Conservation (phyloP, 2,113 vertebrate genomes). For the Varanus komodoensis region DNA sequence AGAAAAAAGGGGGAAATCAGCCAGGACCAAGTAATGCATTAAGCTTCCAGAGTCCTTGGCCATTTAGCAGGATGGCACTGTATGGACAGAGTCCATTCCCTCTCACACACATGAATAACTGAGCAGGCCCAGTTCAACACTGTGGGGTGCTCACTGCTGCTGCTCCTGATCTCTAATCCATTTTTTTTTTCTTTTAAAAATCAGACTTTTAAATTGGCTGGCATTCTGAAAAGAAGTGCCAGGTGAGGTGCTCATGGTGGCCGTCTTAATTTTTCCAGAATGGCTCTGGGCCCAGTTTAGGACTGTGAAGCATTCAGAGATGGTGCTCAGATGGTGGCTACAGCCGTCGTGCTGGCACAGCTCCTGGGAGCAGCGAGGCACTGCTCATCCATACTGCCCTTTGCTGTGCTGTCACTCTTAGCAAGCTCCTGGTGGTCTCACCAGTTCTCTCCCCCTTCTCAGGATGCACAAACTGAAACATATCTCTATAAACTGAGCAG, state of each 20-base stretch:
- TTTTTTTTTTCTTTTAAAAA: not conserved
- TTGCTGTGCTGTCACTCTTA: not conserved
- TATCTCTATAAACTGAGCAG: not conserved
- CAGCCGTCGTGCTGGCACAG: not conserved
- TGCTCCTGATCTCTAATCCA: no score
- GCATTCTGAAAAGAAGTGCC: not conserved
- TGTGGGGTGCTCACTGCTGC: not conserved
- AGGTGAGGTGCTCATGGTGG: not conserved
- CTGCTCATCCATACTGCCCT: not conserved
- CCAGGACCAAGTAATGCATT: not conserved
- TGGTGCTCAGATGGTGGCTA: not conserved
- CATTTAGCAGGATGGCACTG: not conserved
- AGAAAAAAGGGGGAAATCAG: not conserved
- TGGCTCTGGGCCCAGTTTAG: not conserved
- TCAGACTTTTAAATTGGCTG: not conserved
- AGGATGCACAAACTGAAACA: not conserved
- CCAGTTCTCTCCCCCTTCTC: not conserved
- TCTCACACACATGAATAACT: not conserved
- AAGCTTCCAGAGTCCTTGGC: not conserved
- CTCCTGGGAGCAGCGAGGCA: not conserved
- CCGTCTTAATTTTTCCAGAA: not conserved
- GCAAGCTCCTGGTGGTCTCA: not conserved
- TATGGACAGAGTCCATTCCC: not conserved
- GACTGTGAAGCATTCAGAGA: not conserved
- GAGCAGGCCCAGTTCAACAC: not conserved